phyloP scores from a whole-genome alignment of 2,797 vertebrate species.

The Microctenopoma stevenorrisi region DNA sequence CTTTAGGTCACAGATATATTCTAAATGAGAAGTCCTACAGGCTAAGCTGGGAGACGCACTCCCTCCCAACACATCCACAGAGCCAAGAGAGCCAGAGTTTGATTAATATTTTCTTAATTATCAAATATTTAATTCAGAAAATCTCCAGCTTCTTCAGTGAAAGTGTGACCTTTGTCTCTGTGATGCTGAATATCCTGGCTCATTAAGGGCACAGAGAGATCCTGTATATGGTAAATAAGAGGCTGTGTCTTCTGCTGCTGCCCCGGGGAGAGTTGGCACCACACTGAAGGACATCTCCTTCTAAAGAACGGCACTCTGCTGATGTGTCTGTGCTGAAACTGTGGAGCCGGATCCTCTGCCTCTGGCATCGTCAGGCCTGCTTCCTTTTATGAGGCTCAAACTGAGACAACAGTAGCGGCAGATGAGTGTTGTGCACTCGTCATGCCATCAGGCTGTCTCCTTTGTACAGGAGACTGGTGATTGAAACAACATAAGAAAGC shows the following conservation, averaged over 20 bases:
- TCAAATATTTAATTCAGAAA: conserved; percentile 81
- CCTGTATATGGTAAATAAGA: conserved; percentile 82
- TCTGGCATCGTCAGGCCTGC: conserved; percentile 82
- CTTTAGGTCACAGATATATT: conserved; percentile 67
- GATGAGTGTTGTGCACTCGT: conserved; percentile 68
- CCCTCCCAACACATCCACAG: conserved; percentile 58
- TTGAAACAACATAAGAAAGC: conserved; percentile 77
- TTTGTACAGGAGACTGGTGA: conserved; percentile 77
- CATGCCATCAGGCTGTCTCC: conserved; percentile 74
- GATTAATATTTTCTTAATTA: conserved; percentile 87
- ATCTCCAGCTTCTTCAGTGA: conserved; percentile 57
- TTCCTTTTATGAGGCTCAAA: conserved; percentile 85
- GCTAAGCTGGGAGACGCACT: conserved; percentile 79
- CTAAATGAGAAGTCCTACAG: conserved; percentile 82
- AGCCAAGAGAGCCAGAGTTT: conserved; percentile 70
- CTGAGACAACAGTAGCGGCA: conserved; percentile 76
- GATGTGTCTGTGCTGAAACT: conserved; percentile 69
- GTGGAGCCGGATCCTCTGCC: conserved; percentile 74
- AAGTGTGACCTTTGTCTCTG: conserved; percentile 70
- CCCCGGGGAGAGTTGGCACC: conserved; percentile 75
- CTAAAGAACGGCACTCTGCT: conserved; percentile 69
- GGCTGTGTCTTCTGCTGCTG: conserved; percentile 63
- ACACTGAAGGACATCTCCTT: conserved; percentile 81
- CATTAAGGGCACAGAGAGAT: conserved; percentile 77
- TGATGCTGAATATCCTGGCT: conserved; percentile 68